phyloP scores from a whole-genome alignment of 2,797 vertebrate species.

The Rousettus madagascariensis region DNA sequence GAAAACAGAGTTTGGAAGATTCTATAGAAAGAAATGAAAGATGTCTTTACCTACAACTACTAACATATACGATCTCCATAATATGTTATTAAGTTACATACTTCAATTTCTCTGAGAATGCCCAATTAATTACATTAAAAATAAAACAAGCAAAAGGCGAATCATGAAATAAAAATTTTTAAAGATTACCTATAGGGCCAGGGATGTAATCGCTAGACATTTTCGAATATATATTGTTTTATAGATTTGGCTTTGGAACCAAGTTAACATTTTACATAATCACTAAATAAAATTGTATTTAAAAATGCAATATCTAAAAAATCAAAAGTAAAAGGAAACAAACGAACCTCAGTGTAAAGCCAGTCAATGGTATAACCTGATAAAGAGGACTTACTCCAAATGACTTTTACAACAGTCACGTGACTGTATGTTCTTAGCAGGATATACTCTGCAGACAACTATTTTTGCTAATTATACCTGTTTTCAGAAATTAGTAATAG shows the following conservation, averaged over 20 bases:
- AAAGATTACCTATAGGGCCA: not conserved
- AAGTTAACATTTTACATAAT: not conserved
- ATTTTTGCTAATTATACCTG: not conserved
- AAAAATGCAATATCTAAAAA: not conserved
- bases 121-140: not conserved
- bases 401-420: not conserved
- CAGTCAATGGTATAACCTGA: not conserved
- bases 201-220: not conserved
- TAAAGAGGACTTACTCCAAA: not conserved
- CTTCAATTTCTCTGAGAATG: conserved; percentile 11
- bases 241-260: not conserved
- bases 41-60: not conserved
- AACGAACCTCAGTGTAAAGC: not conserved
- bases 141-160: not conserved
- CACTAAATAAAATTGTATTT: not conserved
- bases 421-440: not conserved
- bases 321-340: not conserved
- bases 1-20: not conserved
- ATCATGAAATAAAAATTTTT: not conserved
- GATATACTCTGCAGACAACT: not conserved
- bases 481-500: not conserved
- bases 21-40: not conserved
- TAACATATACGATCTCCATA: not conserved
- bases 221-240: not conserved
- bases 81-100: not conserved